Evolutionary conservation across 2,113 vertebrate species (phyloP), one percentile per base, ranked within the genome.

Genomic region (Psittacula cyanocephala): DNA sequence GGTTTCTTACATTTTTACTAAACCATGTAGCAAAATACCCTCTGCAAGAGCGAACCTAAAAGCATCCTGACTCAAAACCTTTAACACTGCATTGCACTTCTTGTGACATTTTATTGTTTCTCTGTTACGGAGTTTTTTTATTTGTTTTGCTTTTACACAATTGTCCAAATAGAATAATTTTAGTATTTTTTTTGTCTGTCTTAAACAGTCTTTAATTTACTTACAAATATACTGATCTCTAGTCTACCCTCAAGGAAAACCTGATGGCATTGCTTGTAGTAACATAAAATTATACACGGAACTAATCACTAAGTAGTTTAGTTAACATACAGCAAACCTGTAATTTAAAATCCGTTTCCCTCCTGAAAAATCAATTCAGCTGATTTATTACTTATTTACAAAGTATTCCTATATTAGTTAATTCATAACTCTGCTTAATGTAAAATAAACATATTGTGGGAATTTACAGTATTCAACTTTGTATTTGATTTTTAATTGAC

Each of bases 1-100:
- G 49, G 75, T 93, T 93, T 95, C 81, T 85, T 85, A 84, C 15
- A 78, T 80, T 65, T 75, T 90, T 88, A 77, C 86, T 55, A 72
- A 95, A 60, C 53, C 94, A 18, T 0, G 16, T 35, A 43, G 63
- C 76, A 37, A 91, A 96, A 94, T 29, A 80, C 52, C 13, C 13
- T 46, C 22, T 72, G 80, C 47, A 31, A 1, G 0, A 83, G 70
- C 20, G 59, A 93, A 90, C 46, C 67, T 85, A 82, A 75, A 96
- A 96, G 81, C n/a, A 46, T 81, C 69, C 85, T 47, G 70, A 84
- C 47, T 86, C 55, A 92, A 78, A 64, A 47, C 18, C 7, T 28
- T 6, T 11, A 43, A 31, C 3, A 2, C 20, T 33, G 20, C 17
- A 37, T 18, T 71, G 35, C 17, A 44, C 10, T 53, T 91, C 70